These are phyloP conservation scores for Apoderus coryli DNA, from an alignment of 2,888 invertebrate genomes.

Conservation along the genomic window DNA sequence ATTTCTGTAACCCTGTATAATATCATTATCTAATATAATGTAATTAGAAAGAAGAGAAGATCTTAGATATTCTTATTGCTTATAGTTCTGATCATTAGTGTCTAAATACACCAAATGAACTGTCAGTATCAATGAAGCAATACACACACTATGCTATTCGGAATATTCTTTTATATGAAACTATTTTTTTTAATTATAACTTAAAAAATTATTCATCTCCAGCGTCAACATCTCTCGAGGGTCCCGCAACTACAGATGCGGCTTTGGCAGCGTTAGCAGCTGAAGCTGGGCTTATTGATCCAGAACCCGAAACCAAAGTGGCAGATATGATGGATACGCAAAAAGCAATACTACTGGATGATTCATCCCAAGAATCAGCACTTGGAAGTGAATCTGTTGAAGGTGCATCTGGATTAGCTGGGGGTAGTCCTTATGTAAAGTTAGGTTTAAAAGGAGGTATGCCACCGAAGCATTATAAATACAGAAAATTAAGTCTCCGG, in stretches of 20 bases:
- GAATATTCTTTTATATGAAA: no score
- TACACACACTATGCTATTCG: no score
- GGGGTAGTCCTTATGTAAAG: conserved; percentile 28
- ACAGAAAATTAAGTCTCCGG: conserved; percentile 25
- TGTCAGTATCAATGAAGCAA: no score
- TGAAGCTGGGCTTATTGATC: conserved; percentile 45
- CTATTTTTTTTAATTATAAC: no score
- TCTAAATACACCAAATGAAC: no score
- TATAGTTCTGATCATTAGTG: no score
- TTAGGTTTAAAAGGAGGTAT: conserved; percentile 29
- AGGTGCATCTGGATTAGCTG: conserved; percentile 23
- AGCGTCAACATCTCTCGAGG: conserved; percentile 39
- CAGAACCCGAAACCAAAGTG: conserved; percentile 26
- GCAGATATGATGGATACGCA: conserved; percentile 13
- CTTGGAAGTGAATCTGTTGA: conserved; percentile 15
- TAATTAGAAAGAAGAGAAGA: no score
- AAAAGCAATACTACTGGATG: conserved; percentile 13
- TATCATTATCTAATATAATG: no score
- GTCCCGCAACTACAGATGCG: conserved; percentile 46
- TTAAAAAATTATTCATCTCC: conserved; percentile 10
- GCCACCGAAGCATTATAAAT: no score
- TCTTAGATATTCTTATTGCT: no score
- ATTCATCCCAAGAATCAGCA: conserved; percentile 14
- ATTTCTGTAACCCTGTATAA: no score
- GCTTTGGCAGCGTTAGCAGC: conserved; percentile 46